Base-by-base conservation (phyloP, 2,888 invertebrate genomes). In the Platycheirus rosarum region DNA sequence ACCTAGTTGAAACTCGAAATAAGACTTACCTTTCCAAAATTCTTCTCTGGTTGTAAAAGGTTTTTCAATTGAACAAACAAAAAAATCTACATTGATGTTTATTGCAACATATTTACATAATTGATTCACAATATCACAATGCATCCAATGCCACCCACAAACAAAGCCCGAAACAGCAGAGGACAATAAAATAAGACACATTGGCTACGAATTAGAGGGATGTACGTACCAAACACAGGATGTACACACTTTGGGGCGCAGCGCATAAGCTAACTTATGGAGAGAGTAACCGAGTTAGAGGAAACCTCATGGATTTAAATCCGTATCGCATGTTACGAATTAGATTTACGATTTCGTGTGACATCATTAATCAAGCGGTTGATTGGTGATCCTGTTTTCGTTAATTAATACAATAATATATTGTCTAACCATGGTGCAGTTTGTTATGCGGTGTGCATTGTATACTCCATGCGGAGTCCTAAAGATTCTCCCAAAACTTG, bases 301-400 rank as follows among this genome's bases (percentile, higher is more conserved):
- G 65, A 65, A 66, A 73, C 69, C 84, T 78, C 73, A 84, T 78
- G 73, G 73, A 84, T 84, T 84, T 84, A 84, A 84, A 84, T 84
- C 84, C 78, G 78, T 65, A 74, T 69, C 69, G 77, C 78, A 84
- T 84, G 84, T 84, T 73, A 51, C 88, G 88, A 89, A 89, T 89
- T 89, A 90, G 90, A 90, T 90, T 90, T 90, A 90, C 90, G 90
- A 89, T 86, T 87, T 86, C 86, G 86, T 88, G 88, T 90, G 90
- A 90, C 90, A 90, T 90, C 90, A 90, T 90, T 90, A 90, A 90
- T 90, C 90, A 90, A 90, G 88, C 89, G 87, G 87, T 89, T 90
- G 90, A 90, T 90, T 90, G 90, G 90, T 90, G 90, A 90, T 90
- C 89, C 90, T 90, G 89, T 90, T 90, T 89, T 88, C 89, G 90